phyloP scores from a whole-genome alignment of 2,113 vertebrate genomes.

The Collichthys lucidus region DNA sequence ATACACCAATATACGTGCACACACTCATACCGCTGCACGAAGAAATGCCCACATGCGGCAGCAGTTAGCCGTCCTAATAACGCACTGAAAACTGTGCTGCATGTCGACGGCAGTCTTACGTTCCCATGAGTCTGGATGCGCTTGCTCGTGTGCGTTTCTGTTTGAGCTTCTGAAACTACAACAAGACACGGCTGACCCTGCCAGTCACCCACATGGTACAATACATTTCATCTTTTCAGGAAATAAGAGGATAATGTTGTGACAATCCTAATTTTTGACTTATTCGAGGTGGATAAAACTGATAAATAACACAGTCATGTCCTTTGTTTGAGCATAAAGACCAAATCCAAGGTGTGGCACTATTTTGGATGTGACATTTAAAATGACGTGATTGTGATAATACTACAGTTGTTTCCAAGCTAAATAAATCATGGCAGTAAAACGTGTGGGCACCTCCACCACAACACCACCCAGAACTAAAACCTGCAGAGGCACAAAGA shows the following conservation, averaged over 20 bases:
- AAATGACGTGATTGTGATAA: not conserved
- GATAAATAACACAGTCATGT: not conserved
- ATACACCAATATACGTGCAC: conserved; percentile 49
- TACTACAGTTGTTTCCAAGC: not conserved
- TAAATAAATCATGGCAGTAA: not conserved
- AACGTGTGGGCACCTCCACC: not conserved
- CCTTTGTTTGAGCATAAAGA: not conserved
- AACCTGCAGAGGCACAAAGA: not conserved
- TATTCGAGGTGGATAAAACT: not conserved
- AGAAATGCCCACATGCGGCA: conserved; percentile 46
- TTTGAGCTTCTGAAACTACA: conserved; percentile 8
- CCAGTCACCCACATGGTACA: not conserved
- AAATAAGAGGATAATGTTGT: conserved; percentile 5
- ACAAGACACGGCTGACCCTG: not conserved
- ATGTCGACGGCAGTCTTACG: conserved; percentile 41
- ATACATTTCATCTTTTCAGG: conserved; percentile 11
- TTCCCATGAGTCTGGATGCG: conserved; percentile 48
- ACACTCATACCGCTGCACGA: conserved; percentile 31
- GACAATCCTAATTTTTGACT: not conserved
- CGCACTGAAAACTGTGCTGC: conserved; percentile 34
- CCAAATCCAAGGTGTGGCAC: conserved; percentile 10
- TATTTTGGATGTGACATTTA: not conserved
- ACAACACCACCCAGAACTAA: not conserved
- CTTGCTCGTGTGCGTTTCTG: conserved; percentile 19
- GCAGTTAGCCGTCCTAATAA: conserved; percentile 54